A percentile compares a stretch with the other conserved stretches of the same genome.
phyloP scores from a whole-genome alignment of 2,797 vertebrate genomes.

The Pseudochirops cupreus region DNA sequence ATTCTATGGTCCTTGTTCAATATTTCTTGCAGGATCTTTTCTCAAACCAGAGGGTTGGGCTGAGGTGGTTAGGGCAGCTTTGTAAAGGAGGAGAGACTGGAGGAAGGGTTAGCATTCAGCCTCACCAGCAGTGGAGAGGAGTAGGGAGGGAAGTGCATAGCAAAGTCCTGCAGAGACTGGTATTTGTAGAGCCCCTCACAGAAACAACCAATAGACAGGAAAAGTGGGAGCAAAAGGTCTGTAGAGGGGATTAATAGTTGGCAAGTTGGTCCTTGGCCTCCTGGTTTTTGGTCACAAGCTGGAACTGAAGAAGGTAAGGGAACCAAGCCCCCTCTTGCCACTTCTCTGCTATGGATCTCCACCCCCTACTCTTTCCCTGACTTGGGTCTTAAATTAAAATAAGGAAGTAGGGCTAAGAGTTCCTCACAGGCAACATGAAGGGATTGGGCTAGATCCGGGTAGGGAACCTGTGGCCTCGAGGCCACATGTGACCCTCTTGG shows the following conservation, averaged over 20 bases:
- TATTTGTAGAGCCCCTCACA: not conserved
- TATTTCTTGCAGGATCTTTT: not conserved
- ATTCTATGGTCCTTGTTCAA: not conserved
- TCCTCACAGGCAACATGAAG: not conserved
- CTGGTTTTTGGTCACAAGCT: not conserved
- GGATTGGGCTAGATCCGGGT: not conserved
- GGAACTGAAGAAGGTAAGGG: not conserved
- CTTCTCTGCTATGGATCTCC: not conserved
- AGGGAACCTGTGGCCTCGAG: too few species aligned
- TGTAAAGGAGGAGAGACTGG: not conserved
- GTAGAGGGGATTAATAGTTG: not conserved
- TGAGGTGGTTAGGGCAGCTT: not conserved
- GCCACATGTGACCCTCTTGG: too few species aligned
- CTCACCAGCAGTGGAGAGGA: not conserved
- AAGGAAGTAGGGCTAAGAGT: not conserved
- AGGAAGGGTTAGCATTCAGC: not conserved
- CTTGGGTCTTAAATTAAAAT: not conserved
- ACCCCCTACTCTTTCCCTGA: not conserved
- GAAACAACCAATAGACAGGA: not conserved
- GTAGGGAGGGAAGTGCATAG: not conserved
- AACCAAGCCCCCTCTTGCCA: not conserved
- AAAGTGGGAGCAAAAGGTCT: not conserved
- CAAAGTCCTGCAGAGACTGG: not conserved
- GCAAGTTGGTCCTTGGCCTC: not conserved
- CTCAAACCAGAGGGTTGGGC: not conserved